A percentile compares a stretch with the other conserved stretches of the same genome.
These are phyloP conservation scores for Hemithea aestivaria DNA, from an alignment of 2,888 invertebrate species.

Conservation along the genomic window DNA sequence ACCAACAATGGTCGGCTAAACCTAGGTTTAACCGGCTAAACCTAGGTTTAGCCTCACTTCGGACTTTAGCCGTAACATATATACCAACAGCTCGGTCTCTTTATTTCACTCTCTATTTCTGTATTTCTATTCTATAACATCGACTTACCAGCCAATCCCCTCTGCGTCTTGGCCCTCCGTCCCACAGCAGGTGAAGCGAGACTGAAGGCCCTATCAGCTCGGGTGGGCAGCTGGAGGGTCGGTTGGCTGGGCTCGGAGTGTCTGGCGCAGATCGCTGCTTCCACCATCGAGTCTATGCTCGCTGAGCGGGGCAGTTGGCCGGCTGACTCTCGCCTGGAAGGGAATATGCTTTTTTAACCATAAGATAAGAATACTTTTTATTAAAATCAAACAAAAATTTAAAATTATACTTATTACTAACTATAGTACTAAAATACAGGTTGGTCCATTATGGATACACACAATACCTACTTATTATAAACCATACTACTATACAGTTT, in stretches of 20 bases:
- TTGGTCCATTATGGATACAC: no score
- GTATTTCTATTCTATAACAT: background rate
- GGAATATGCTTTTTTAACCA: no score
- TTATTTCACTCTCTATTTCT: no score
- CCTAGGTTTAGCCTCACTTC: no score
- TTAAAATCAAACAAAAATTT: background rate
- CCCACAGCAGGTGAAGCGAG: conserved; percentile 87
- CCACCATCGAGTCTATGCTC: conserved; percentile 89
- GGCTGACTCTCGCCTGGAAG: conserved; percentile 70
- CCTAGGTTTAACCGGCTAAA: no score
- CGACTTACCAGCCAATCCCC: conserved; percentile 84
- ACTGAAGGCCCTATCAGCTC: conserved; percentile 77
- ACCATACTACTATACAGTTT: no score
- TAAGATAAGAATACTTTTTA: no score
- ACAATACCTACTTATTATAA: no score
- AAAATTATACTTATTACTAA: background rate
- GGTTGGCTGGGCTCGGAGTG: conserved; percentile 67
- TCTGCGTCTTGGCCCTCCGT: conserved; percentile 85
- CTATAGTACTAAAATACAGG: background rate
- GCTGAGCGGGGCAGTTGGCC: conserved; percentile 84
- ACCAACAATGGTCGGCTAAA: no score
- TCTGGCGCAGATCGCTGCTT: conserved; percentile 82
- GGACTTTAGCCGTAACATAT: no score
- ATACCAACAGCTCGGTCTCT: no score
- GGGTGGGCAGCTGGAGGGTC: conserved; percentile 53